Conservation (phyloP, 1,140 invertebrate genomes). For the honey bee (Apis mellifera) region DNA sequence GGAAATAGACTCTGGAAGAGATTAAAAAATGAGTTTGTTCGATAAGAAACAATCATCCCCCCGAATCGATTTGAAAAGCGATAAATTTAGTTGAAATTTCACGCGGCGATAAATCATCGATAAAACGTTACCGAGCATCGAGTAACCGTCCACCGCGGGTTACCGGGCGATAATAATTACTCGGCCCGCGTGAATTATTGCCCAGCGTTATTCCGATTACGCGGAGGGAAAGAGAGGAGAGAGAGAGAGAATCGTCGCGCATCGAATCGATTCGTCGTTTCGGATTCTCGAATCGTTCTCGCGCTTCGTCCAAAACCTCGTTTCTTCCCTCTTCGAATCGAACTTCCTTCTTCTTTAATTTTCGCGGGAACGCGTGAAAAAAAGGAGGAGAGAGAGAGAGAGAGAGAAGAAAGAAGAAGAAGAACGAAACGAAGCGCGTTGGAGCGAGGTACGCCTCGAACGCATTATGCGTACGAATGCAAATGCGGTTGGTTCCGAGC, state of each 20-base stretch:
- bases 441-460: slow-evolving; percentile 9
- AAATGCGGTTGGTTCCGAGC: slow-evolving; percentile 60
- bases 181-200: slow-evolving; percentile 57
- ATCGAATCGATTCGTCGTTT: too few species aligned
- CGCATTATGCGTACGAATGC: slow-evolving; percentile 66
- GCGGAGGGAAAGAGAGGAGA: slow-evolving; percentile 28
- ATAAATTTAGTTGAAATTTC: slow-evolving; percentile 55
- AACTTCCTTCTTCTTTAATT: too few species aligned
- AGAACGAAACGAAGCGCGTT: neutral
- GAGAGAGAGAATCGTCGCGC: neutral
- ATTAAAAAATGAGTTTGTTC: slow-evolving; percentile 58
- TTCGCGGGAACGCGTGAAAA: neutral
- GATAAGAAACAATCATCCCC: slow-evolving; percentile 50
- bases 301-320: too few species aligned
- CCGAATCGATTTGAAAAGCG: slow-evolving; percentile 57
- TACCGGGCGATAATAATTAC: slow-evolving; percentile 60
- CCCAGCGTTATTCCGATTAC: slow-evolving; percentile 61
- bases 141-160: slow-evolving; percentile 51
- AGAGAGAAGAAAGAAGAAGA: too few species aligned
- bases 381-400: neutral
- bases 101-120: slow-evolving; percentile 62
- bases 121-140: slow-evolving; percentile 59
- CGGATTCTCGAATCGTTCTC: too few species aligned
- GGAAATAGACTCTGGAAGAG: neutral
- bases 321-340: too few species aligned